phyloP scores from a whole-genome alignment of 2,888 invertebrate genomes.

The Cataglyphis cursor region DNA sequence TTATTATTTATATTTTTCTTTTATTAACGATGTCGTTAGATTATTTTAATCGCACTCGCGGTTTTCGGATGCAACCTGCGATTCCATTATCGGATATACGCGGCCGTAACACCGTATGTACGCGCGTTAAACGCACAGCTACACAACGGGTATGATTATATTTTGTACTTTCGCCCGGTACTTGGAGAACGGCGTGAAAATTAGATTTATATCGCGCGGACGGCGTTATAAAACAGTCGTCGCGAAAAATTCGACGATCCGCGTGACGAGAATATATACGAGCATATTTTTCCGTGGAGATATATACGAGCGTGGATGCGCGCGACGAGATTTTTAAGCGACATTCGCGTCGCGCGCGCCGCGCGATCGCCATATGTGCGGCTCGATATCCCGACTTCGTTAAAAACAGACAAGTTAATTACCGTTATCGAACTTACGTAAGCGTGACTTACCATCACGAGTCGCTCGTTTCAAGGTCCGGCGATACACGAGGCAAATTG shows the following conservation, averaged over 20 bases:
- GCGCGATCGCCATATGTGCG: slow-evolving; percentile 2
- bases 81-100: slow-evolving; percentile 9
- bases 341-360: neutral
- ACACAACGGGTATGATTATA: slow-evolving; percentile 1
- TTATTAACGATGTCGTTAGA: neutral
- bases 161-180: slow-evolving; percentile 39
- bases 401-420: slow-evolving; percentile 66
- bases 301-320: slow-evolving; percentile 2
- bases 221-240: slow-evolving; percentile 56
- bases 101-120: neutral
- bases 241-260: slow-evolving; percentile 60
- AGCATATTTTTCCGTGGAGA: slow-evolving; percentile 14
- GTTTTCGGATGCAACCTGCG: neutral
- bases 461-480: neutral
- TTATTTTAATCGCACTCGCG: neutral
- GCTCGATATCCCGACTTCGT: slow-evolving; percentile 47
- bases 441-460: slow-evolving; percentile 27
- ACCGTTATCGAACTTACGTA: slow-evolving; percentile 68
- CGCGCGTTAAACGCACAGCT: slow-evolving; percentile 7
- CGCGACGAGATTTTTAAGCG: slow-evolving; percentile 42
- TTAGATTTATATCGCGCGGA: slow-evolving; percentile 66
- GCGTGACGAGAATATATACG: slow-evolving; percentile 30
- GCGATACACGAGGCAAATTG: slow-evolving; percentile 50
- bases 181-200: slow-evolving; percentile 51
- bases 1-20: neutral